Conservation (phyloP, 2,888 invertebrate genomes). For the Mythimna ferrago region DNA sequence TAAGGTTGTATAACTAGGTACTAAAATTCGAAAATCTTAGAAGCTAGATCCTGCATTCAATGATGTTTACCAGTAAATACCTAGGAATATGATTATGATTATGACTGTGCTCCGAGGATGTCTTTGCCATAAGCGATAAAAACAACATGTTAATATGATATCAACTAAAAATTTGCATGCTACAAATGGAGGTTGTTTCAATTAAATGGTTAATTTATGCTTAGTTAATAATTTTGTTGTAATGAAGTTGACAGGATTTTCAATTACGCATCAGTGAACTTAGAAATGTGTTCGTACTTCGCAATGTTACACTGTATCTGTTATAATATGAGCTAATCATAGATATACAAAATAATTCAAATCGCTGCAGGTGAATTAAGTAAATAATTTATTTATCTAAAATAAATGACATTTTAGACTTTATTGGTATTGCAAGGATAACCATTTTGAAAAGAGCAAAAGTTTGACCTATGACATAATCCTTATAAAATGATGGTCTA, state of each 20-base stretch:
- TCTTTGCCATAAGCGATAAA: constrained; percentile 68
- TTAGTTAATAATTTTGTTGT: constrained; percentile 67
- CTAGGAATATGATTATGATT: constrained; percentile 38
- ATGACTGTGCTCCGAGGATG: constrained; percentile 59
- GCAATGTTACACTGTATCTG: constrained; percentile 21
- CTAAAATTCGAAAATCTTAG: constrained; percentile 17
- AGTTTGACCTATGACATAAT: constrained; percentile 46
- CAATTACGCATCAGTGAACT: constrained; percentile 46
- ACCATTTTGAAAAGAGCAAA: constrained; percentile 39
- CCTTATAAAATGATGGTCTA: background rate
- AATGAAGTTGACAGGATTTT: constrained; percentile 49
- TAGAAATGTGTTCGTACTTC: constrained; percentile 43
- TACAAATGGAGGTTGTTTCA: constrained; percentile 64
- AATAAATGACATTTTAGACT: constrained; percentile 40
- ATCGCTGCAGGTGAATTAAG: background rate
- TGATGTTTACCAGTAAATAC: constrained; percentile 35
- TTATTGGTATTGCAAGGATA: constrained; percentile 39
- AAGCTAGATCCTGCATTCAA: constrained; percentile 25
- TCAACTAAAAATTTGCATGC: constrained; percentile 72
- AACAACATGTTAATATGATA: constrained; percentile 70
- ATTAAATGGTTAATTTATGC: constrained; percentile 72
- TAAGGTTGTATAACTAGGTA: background rate
- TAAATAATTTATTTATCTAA: constrained; percentile 36
- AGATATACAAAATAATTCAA: background rate
- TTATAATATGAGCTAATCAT: constrained; percentile 18